Evolutionary conservation across 1,140 invertebrate genomes (phyloP).

Genomic region (Uloborus diversus): DNA sequence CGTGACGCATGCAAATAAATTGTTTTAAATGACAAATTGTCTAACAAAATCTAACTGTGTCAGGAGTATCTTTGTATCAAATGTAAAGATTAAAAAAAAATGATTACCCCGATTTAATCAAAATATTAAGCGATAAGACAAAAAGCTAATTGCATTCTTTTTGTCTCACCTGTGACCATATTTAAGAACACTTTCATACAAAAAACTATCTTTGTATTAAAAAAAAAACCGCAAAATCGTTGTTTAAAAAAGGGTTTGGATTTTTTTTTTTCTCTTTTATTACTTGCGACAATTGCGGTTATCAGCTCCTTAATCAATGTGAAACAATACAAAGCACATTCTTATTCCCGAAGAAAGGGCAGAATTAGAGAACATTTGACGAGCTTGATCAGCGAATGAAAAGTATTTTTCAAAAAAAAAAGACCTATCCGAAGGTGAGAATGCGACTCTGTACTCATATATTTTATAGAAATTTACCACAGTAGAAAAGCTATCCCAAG

Average conservation of each 20-base stretch:
- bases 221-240: not conserved
- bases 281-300: not conserved
- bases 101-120: no score
- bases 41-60: no score
- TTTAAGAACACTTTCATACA: not conserved
- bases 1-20: no score
- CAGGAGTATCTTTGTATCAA: no score
- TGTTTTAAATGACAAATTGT: no score
- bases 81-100: no score
- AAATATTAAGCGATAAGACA: no score
- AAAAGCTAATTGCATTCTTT: no score
- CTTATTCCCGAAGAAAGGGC: not conserved
- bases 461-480: not conserved
- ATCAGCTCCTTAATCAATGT: constrained; percentile 6
- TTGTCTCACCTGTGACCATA: no score
- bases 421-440: not conserved
- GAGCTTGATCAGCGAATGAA: constrained; percentile 6
- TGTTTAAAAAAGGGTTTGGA: not conserved
- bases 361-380: not conserved
- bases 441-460: not conserved
- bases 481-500: not conserved
- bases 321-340: not conserved
- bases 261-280: not conserved
- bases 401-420: not conserved
- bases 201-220: not conserved